phyloP scores from a whole-genome alignment of 2,888 invertebrate genomes.

The Agrotis exclamationis region DNA sequence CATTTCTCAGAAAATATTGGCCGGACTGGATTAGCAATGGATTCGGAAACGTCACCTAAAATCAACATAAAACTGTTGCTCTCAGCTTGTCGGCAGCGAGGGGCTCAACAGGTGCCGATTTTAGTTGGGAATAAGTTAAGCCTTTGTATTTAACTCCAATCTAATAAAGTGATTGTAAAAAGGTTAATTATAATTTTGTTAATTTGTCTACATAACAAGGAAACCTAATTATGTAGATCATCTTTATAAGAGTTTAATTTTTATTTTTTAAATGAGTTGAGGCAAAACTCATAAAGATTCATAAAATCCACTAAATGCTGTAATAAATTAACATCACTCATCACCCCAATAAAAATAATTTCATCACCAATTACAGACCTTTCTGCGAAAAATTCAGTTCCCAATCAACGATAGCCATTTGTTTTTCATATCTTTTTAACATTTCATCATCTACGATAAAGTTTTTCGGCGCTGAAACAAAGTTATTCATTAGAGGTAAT shows the following conservation, averaged over 20 bases:
- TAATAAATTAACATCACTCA: not conserved
- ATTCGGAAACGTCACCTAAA: slow-evolving; percentile 50
- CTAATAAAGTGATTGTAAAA: not conserved
- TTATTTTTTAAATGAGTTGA: no score
- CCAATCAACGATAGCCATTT: slow-evolving; percentile 60
- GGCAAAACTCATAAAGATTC: not conserved
- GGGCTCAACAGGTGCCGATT: slow-evolving; percentile 16
- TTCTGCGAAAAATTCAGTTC: slow-evolving; percentile 26
- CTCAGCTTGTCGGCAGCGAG: not conserved
- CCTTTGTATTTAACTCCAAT: not conserved
- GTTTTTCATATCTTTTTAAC: slow-evolving; percentile 40
- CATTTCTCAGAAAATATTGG: slow-evolving; percentile 47
- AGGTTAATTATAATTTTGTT: not conserved
- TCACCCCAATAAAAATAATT: not conserved
- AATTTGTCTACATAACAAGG: not conserved
- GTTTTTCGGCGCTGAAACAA: slow-evolving; percentile 58
- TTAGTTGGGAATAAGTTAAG: not conserved
- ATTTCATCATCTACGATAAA: slow-evolving; percentile 40
- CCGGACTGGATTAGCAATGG: slow-evolving; percentile 28
- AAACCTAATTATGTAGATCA: not conserved
- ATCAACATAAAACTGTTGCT: slow-evolving; percentile 13
- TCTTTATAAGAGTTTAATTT: no score
- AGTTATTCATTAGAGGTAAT: not conserved
- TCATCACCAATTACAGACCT: slow-evolving; percentile 40
- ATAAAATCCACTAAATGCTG: no score